These are phyloP conservation scores for Carduelis carduelis DNA, from an alignment of 2,797 vertebrate genomes.

Conservation along the genomic window DNA sequence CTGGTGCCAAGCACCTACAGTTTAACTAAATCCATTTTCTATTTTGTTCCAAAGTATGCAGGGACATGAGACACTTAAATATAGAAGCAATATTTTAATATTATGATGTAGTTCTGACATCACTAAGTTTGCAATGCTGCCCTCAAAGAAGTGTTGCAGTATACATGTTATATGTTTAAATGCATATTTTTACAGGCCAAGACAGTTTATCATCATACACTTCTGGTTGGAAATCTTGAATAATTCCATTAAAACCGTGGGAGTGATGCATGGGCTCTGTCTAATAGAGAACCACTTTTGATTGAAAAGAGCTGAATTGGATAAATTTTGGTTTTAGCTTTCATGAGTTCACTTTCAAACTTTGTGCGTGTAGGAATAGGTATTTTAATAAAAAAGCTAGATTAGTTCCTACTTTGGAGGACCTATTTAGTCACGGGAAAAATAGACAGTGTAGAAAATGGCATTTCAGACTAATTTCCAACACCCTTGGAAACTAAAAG, in stretches of 20 bases:
- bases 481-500: neutral
- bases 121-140: neutral
- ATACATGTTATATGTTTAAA: neutral
- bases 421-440: neutral
- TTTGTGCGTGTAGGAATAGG: neutral
- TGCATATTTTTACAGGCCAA: neutral
- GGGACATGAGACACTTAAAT: neutral
- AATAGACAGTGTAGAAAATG: neutral
- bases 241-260: neutral
- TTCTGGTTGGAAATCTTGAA: neutral
- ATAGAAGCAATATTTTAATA: neutral
- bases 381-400: neutral
- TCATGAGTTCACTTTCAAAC: neutral
- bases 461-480: neutral
- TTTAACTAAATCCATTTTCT: neutral
- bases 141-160: neutral
- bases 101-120: neutral
- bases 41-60: neutral
- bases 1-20: neutral
- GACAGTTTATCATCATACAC: neutral
- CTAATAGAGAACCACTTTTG: neutral
- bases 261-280: neutral
- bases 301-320: neutral
- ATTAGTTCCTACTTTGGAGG: neutral
- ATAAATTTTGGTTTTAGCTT: neutral